Percentiles rank a stretch among this genome's conserved stretches.
phyloP scores from a whole-genome alignment of 1,140 invertebrate genomes.

The Caenorhabditis latens region DNA sequence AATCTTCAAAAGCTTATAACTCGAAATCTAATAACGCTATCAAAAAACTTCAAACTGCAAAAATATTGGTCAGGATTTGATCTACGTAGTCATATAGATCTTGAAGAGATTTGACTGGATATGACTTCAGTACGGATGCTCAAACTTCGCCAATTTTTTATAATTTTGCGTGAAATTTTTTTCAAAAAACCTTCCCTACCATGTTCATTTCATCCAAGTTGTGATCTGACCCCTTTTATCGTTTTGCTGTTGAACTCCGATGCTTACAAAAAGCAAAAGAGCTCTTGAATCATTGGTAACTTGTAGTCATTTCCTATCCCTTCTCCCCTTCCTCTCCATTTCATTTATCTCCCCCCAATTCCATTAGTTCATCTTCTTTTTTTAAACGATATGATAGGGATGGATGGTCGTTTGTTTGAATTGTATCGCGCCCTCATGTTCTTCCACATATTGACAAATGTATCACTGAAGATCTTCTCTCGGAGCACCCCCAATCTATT shows the following conservation, averaged over 20 bases:
- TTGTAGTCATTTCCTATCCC: background rate
- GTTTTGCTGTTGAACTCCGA: background rate
- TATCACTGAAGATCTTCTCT: slow-evolving; percentile 19
- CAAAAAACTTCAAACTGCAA: no score
- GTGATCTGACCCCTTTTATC: background rate
- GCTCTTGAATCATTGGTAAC: slow-evolving; percentile 4
- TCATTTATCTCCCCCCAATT: background rate
- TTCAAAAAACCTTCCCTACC: no score
- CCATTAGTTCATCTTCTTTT: background rate
- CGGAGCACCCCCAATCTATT: background rate
- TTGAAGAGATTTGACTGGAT: no score
- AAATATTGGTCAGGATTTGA: no score
- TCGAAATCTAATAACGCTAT: no score
- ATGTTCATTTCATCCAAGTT: no score
- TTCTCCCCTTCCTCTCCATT: background rate
- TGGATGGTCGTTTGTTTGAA: slow-evolving; percentile 8
- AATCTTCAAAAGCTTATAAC: no score
- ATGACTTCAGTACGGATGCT: no score
- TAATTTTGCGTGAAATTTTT: background rate
- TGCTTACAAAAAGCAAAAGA: background rate
- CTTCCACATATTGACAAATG: slow-evolving; percentile 32
- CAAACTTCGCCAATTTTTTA: no score
- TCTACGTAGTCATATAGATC: no score
- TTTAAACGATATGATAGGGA: background rate
- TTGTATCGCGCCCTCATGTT: slow-evolving; percentile 20